Conservation (phyloP, 1,140 invertebrate species). For the Monomorium pharaonis region DNA sequence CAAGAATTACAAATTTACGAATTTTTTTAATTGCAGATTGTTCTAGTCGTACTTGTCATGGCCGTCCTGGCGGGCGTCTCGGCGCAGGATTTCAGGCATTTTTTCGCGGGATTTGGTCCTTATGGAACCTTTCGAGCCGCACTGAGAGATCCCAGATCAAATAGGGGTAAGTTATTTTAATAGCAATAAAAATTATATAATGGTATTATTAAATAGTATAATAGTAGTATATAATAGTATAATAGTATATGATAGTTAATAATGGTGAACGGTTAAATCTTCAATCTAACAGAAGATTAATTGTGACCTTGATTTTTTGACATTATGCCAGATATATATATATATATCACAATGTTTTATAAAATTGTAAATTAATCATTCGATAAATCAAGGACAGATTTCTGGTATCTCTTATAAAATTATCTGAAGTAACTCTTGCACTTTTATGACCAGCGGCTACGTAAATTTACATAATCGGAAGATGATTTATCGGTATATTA, state of each 20-base stretch:
- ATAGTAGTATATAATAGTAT: too few species aligned
- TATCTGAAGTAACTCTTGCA: not conserved
- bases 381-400: not conserved
- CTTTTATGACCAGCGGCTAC: not conserved
- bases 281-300: not conserved
- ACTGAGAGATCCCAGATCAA: slow-evolving; percentile 82
- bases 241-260: too few species aligned
- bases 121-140: slow-evolving; percentile 64
- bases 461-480: slow-evolving; percentile 38
- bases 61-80: slow-evolving; percentile 71
- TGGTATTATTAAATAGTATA: not conserved
- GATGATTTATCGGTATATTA: slow-evolving; percentile 13
- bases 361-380: not conserved
- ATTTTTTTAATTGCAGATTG: slow-evolving; percentile 73
- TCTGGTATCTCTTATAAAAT: not conserved
- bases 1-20: not conserved
- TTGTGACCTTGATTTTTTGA: not conserved
- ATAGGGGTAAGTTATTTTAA: slow-evolving; percentile 75
- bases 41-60: slow-evolving; percentile 75
- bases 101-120: slow-evolving; percentile 80
- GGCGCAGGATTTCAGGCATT: slow-evolving; percentile 79
- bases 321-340: not conserved
- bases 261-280: too few species aligned
- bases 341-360: not conserved
- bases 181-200: not conserved